These are phyloP conservation scores for Agapornis roseicollis DNA, from an alignment of 2,113 vertebrate species.

Conservation along the genomic window DNA sequence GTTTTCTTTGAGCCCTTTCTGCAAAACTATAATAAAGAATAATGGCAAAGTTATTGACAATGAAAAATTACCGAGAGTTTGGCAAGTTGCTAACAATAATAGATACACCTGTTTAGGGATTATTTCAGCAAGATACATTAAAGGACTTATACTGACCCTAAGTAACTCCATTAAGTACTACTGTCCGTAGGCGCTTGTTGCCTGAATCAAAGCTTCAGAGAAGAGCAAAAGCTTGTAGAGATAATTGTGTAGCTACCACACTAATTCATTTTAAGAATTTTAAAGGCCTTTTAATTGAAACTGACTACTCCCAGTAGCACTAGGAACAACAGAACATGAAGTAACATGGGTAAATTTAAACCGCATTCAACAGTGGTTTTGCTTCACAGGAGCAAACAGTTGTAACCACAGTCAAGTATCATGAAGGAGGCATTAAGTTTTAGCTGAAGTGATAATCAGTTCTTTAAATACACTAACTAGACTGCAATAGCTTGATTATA, in stretches of 20 bases:
- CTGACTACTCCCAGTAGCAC: background rate
- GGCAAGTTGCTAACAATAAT: background rate
- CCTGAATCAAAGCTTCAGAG: background rate
- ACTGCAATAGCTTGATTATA: background rate
- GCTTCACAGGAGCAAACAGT: background rate
- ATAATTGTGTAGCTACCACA: background rate
- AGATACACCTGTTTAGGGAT: background rate
- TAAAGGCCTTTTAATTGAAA: background rate
- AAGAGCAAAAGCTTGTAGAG: background rate
- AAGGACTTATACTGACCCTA: background rate
- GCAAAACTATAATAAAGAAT: conserved; percentile 78
- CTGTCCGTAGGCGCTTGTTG: background rate
- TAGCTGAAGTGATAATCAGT: background rate
- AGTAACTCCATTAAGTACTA: background rate
- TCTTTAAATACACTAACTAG: background rate
- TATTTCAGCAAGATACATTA: background rate
- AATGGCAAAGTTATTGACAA: background rate
- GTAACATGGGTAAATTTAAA: background rate
- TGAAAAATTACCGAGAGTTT: background rate
- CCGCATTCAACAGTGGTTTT: background rate
- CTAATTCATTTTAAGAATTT: background rate
- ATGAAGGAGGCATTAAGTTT: background rate
- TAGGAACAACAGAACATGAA: background rate
- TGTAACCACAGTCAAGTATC: rapidly evolving
- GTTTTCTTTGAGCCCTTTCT: conserved; percentile 85